Conservation (phyloP, 1,140 invertebrate species). For the Diabrotica virgifera region DNA sequence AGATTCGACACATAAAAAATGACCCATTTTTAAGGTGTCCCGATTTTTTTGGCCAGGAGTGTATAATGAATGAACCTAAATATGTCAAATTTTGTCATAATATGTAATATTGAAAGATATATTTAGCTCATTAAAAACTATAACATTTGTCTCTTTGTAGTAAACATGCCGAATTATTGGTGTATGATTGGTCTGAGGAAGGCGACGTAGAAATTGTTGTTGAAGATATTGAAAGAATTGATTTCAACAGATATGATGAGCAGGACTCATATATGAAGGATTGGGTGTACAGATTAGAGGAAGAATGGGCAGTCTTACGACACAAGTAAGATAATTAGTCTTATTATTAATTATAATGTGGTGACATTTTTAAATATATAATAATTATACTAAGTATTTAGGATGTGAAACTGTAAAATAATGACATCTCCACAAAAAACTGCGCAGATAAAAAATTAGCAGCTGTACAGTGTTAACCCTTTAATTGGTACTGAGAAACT, state of each 20-base stretch:
- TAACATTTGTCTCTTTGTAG: slow-evolving; percentile 38
- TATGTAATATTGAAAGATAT: no score
- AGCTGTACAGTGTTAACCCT: no score
- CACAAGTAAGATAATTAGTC: slow-evolving; percentile 45
- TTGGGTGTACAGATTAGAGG: slow-evolving; percentile 65
- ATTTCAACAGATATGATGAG: slow-evolving; percentile 63
- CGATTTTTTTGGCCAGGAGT: no score
- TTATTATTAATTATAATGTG: slow-evolving; percentile 10
- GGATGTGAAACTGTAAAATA: no score
- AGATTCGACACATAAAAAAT: no score
- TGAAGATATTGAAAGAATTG: slow-evolving; percentile 82
- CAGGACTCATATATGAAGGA: slow-evolving; percentile 66
- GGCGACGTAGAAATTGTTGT: slow-evolving; percentile 79
- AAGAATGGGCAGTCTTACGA: slow-evolving; percentile 60
- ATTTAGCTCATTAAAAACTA: no score
- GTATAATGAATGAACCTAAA: no score
- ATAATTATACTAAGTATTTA: neutral
- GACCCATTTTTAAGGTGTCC: no score
- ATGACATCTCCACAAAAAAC: no score
- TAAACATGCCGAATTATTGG: slow-evolving; percentile 68
- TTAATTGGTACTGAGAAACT: no score
- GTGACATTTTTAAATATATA: neutral
- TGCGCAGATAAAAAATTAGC: no score
- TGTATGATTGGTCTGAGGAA: slow-evolving; percentile 83
- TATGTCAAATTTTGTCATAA: no score